A percentile compares a stretch with the other conserved stretches of the same genome.
phyloP scores from a whole-genome alignment of 37 sponge, comb jelly and placozoan species.

The Trichoplax adhaerens region DNA sequence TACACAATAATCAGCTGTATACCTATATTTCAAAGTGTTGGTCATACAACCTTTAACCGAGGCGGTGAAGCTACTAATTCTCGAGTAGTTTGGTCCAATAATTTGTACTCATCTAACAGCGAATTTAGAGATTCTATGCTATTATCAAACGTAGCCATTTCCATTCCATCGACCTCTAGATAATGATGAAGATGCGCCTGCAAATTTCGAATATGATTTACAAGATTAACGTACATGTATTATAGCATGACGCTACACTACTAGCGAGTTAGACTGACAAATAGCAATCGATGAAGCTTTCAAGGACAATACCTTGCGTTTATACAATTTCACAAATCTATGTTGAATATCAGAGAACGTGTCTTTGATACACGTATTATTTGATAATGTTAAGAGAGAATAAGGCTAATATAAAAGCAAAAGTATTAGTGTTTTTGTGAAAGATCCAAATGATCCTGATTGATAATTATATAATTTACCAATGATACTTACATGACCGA shows the following conservation, averaged over 20 bases:
- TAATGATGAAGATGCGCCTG: slow-evolving; percentile 97
- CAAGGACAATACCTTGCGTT: slow-evolving; percentile 40
- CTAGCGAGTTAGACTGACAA: too few species aligned
- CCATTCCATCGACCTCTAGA: slow-evolving; percentile 86
- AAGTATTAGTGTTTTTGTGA: too few species aligned
- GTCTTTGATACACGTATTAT: slow-evolving; percentile 75
- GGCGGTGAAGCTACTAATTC: too few species aligned
- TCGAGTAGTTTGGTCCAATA: slow-evolving; percentile 18
- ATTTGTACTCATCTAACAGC: slow-evolving; percentile 50
- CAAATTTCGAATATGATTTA: not conserved
- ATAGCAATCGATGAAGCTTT: not conserved
- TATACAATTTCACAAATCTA: slow-evolving; percentile 67
- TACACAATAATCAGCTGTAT: too few species aligned
- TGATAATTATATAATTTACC: too few species aligned
- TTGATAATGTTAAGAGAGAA: slow-evolving; percentile 70
- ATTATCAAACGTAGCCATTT: slow-evolving; percentile 39
- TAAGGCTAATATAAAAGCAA: slow-evolving; percentile 40
- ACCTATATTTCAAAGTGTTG: too few species aligned
- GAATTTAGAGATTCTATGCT: slow-evolving; percentile 51
- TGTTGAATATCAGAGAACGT: slow-evolving; percentile 41
- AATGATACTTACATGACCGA: slow-evolving; percentile 38
- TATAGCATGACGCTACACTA: too few species aligned
- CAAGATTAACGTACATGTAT: too few species aligned
- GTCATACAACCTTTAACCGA: too few species aligned
- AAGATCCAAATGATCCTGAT: too few species aligned